Evolutionary conservation across 2,797 vertebrate genomes (phyloP).

Genomic region (Knipowitschia caucasica): DNA sequence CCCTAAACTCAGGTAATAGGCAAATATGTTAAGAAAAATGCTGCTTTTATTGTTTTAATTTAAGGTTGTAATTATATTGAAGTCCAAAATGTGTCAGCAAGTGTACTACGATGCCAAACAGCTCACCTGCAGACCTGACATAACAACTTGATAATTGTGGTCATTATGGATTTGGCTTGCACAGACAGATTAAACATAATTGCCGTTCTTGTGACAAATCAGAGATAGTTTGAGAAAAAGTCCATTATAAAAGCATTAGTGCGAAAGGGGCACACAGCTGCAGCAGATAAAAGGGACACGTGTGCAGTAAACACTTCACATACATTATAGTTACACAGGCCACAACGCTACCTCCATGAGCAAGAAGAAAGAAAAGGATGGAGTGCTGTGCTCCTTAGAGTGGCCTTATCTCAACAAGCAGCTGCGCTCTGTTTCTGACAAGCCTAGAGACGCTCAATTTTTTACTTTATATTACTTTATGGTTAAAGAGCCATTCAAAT

Average conservation of each 20-base stretch:
- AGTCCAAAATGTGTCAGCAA: background rate
- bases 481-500: background rate
- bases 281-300: constrained; percentile 26
- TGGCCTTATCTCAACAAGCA: constrained; percentile 27
- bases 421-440: background rate
- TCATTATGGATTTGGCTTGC: background rate
- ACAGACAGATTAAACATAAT: constrained; percentile 16
- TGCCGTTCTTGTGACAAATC: constrained; percentile 20
- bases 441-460: background rate
- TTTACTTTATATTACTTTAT: background rate
- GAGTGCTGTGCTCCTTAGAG: constrained; percentile 5
- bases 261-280: constrained; percentile 24
- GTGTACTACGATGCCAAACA: background rate
- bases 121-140: constrained; percentile 1
- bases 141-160: background rate
- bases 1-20: no score
- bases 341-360: constrained; percentile 2
- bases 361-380: constrained; percentile 1
- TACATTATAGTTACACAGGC: constrained; percentile 26
- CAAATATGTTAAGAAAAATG: no score
- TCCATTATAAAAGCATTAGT: constrained; percentile 56
- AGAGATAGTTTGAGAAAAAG: constrained; percentile 21
- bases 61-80: no score
- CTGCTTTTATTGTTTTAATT: no score
- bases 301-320: constrained; percentile 34